A percentile compares a stretch with the other conserved stretches of the same genome.
These are phyloP conservation scores for Microtus ochrogaster DNA, from an alignment of 2,113 vertebrate species.

Conservation along the genomic window DNA sequence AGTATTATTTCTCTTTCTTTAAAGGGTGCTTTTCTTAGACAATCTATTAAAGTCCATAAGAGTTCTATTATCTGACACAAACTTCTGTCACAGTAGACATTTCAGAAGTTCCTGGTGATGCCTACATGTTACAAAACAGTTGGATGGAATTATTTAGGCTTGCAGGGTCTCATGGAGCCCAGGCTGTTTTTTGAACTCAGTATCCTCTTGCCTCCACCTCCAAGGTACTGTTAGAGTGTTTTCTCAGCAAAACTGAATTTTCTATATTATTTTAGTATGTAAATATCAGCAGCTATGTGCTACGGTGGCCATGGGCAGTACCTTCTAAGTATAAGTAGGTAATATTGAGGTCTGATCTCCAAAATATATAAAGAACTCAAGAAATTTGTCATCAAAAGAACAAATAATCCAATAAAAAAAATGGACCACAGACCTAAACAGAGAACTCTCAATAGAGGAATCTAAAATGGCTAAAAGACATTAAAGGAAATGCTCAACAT, in stretches of 20 bases:
- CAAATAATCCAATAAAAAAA: too few species aligned
- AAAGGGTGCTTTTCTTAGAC: neutral
- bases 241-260: neutral
- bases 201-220: neutral
- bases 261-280: neutral
- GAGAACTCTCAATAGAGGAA: too few species aligned
- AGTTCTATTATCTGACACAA: neutral
- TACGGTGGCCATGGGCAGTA: neutral
- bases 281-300: neutral
- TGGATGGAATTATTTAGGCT: neutral
- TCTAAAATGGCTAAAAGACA: too few species aligned
- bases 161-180: too few species aligned
- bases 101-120: neutral
- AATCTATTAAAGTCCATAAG: neutral
- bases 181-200: neutral
- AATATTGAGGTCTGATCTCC: neutral
- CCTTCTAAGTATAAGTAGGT: neutral
- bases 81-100: neutral
- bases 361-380: too few species aligned
- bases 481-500: too few species aligned
- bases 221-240: neutral
- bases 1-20: slow-evolving; percentile 14
- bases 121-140: neutral
- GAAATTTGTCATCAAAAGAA: too few species aligned
- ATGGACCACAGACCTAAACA: too few species aligned